Evolutionary conservation across 2,797 vertebrate genomes (phyloP).

Genomic region (Enteromius paludinosus): DNA sequence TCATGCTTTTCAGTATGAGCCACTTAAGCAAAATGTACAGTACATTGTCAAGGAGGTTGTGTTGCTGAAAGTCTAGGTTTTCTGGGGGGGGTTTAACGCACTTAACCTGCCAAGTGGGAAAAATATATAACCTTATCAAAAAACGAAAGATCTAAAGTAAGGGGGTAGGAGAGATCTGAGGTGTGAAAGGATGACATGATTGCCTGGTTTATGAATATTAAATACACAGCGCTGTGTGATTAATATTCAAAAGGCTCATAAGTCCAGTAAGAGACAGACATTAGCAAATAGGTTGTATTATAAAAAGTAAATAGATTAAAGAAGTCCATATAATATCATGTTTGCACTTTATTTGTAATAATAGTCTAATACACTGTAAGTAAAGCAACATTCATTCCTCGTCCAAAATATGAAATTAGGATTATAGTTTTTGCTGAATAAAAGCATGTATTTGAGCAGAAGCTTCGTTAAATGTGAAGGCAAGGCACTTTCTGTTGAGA

Average conservation of each 20-base stretch:
- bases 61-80: neutral
- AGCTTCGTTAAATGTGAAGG: neutral
- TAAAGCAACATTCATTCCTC: neutral
- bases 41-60: neutral
- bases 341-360: neutral
- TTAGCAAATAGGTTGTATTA: conserved; percentile 5
- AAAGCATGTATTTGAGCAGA: neutral
- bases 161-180: neutral
- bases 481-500: neutral
- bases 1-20: neutral
- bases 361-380: neutral
- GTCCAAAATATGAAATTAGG: neutral
- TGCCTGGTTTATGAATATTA: conserved; percentile 16
- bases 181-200: conserved; percentile 8
- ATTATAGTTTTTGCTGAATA: conserved; percentile 7
- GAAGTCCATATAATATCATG: neutral
- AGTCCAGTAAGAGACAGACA: neutral
- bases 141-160: neutral
- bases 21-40: conserved; percentile 5
- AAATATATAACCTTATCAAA: neutral
- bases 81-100: neutral
- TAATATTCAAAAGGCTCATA: conserved; percentile 20
- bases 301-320: neutral
- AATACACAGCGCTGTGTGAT: conserved; percentile 11
- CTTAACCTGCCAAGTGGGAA: neutral